These are phyloP conservation scores for Onychostoma macrolepis DNA, from an alignment of 2,113 vertebrate genomes.

Conservation along the genomic window DNA sequence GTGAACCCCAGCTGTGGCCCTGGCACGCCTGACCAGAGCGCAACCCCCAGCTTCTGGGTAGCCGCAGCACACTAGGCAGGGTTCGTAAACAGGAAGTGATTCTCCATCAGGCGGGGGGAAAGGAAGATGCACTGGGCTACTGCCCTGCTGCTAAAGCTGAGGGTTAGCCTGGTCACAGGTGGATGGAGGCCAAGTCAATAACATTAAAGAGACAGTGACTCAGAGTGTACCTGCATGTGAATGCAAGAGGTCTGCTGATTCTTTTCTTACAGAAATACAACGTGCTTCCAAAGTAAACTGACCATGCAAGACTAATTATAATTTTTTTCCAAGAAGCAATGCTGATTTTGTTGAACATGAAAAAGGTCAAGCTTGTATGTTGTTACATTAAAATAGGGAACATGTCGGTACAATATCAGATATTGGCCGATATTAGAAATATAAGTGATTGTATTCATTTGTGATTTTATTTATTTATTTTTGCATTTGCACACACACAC, in stretches of 20 bases:
- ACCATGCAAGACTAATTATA: neutral
- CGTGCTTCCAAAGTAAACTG: neutral
- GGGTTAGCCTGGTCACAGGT: conserved; percentile 10
- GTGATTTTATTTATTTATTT: neutral
- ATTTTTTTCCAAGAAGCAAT: neutral
- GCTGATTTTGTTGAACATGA: neutral
- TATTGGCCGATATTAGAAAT: neutral
- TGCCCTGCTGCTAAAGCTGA: conserved; percentile 30
- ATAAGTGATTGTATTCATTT: neutral
- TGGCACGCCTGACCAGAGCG: neutral
- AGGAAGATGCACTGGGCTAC: neutral
- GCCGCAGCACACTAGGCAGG: neutral
- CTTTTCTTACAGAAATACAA: neutral
- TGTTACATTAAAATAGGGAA: neutral
- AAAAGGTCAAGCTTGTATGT: neutral
- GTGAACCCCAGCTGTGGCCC: conserved; percentile 46
- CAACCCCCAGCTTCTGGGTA: neutral
- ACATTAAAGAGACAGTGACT: conserved; percentile 1
- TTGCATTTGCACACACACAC: too few species aligned
- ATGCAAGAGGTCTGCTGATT: neutral
- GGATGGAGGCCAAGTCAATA: neutral
- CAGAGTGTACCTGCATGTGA: conserved; percentile 13
- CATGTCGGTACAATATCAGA: neutral
- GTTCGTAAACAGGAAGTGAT: conserved; percentile 7
- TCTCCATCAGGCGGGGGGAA: neutral